Percentiles rank a stretch among this genome's conserved stretches.
These are phyloP conservation scores for Lophochroa leadbeateri DNA, from an alignment of 2,113 vertebrate genomes.

Conservation along the genomic window DNA sequence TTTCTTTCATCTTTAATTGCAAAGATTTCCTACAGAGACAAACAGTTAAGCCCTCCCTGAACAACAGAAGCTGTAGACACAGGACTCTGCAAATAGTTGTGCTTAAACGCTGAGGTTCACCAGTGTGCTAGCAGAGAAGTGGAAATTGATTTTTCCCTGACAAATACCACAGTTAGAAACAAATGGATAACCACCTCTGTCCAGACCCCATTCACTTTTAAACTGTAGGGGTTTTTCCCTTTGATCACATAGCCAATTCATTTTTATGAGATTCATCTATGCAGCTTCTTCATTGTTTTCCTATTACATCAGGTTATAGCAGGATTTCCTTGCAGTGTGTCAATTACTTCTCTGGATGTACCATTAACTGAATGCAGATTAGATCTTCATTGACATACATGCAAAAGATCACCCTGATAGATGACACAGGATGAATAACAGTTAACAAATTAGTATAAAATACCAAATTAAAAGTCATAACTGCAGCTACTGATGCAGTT, in stretches of 20 bases:
- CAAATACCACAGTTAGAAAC: background rate
- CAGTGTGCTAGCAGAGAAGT: background rate
- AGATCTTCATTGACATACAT: background rate
- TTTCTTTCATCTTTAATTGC: background rate
- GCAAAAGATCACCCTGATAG: background rate
- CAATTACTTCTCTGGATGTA: background rate
- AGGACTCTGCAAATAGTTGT: background rate
- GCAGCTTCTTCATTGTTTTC: background rate
- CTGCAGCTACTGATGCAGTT: background rate
- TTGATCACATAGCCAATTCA: rapidly evolving
- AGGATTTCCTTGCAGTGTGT: background rate
- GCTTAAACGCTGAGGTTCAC: background rate
- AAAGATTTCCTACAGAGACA: background rate
- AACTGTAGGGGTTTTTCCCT: background rate
- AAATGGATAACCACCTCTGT: background rate
- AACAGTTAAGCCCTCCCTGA: background rate
- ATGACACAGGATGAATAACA: background rate
- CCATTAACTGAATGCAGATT: background rate
- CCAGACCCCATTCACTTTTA: background rate
- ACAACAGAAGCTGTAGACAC: background rate
- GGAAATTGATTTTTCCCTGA: background rate
- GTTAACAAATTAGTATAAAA: background rate
- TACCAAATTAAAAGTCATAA: background rate
- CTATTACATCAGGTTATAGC: background rate
- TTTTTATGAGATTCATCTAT: background rate